Evolutionary conservation across 92 coral and sea anemone species (phyloP).

Genomic region (Meandrina meandrites): DNA sequence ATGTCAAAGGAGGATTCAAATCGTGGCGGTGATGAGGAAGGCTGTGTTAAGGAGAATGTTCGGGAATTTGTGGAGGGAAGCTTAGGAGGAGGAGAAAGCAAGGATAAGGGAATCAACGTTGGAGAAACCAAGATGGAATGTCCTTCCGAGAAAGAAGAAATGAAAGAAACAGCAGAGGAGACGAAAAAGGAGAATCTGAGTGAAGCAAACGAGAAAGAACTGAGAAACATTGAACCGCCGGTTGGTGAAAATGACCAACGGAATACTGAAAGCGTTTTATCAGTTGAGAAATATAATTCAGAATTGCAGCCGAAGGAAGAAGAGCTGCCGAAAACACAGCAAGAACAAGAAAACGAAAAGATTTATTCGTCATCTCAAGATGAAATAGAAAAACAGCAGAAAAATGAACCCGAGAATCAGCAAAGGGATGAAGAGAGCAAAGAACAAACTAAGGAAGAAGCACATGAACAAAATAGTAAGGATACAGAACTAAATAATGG

Average conservation of each 20-base stretch:
- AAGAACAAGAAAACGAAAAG: background rate
- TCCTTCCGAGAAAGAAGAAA: background rate
- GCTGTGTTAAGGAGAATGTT: background rate
- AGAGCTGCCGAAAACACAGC: background rate
- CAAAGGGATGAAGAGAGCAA: background rate
- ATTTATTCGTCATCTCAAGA: background rate
- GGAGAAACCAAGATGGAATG: background rate
- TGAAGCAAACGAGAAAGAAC: background rate
- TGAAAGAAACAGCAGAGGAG: background rate
- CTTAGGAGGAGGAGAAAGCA: background rate
- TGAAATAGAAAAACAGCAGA: background rate
- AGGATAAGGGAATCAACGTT: background rate
- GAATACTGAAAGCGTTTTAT: background rate
- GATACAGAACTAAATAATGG: background rate
- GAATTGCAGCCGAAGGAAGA: background rate
- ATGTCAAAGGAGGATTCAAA: background rate
- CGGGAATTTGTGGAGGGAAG: background rate
- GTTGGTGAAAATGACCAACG: background rate
- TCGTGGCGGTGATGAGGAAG: background rate
- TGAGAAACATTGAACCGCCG: background rate
- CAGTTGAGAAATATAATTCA: conserved; percentile 1
- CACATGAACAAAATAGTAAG: background rate
- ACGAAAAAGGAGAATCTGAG: background rate
- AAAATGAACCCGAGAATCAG: background rate
- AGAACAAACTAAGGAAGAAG: background rate